Evolutionary conservation across 1,140 invertebrate species (phyloP).

Genomic region (Anthonomus grandis): DNA sequence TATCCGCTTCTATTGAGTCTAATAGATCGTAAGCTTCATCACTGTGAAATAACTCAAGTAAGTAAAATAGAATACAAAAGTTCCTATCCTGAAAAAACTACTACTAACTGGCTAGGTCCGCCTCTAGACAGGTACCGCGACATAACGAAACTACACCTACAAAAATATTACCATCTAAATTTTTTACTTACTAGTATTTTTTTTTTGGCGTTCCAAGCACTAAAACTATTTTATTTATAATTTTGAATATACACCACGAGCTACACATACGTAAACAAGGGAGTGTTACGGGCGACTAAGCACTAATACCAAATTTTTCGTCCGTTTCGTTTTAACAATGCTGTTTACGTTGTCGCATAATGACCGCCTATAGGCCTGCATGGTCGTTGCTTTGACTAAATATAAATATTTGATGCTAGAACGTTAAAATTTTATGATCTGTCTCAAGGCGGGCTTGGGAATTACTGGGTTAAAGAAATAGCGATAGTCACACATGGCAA

Average conservation of each 20-base stretch:
- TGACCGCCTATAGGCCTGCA: background rate
- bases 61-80: background rate
- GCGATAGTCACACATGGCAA: too few species aligned
- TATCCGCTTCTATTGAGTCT: conserved; percentile 7
- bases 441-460: too few species aligned
- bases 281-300: background rate
- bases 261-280: background rate
- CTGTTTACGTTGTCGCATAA: too few species aligned
- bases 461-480: too few species aligned
- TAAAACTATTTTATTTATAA: background rate
- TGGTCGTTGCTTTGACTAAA: background rate
- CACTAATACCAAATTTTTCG: background rate
- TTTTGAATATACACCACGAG: background rate
- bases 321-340: background rate
- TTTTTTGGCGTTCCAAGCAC: background rate
- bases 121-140: conserved; percentile 2
- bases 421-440: too few species aligned
- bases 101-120: conserved; percentile 4
- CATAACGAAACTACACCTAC: background rate
- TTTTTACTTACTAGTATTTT: background rate
- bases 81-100: background rate
- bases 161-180: background rate
- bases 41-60: background rate
- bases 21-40: background rate
- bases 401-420: too few species aligned